A percentile compares a stretch with the other conserved stretches of the same genome.
Conservation (phyloP, 2,888 invertebrate species). For the Scaptomyza polygonia region DNA sequence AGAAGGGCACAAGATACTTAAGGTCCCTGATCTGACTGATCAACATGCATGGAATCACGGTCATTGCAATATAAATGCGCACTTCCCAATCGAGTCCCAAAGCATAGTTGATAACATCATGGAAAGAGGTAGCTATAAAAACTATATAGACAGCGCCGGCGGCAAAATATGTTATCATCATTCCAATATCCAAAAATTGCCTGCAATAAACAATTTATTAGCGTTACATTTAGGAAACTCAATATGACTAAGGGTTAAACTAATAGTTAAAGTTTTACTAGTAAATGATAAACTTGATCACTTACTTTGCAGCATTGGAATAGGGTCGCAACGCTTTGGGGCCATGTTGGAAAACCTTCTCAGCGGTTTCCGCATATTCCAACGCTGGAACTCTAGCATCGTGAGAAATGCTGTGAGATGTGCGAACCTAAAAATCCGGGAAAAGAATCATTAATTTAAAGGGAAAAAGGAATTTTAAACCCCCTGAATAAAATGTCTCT, state of each 20-base stretch:
- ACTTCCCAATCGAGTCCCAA: slow-evolving; percentile 84
- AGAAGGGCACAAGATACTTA: slow-evolving; percentile 94
- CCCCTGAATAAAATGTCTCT: background rate
- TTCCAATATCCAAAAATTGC: slow-evolving; percentile 88
- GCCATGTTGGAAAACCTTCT: slow-evolving; percentile 91
- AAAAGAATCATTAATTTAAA: background rate
- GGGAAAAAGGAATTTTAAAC: background rate
- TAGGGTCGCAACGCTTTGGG: slow-evolving; percentile 87
- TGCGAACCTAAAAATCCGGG: slow-evolving; percentile 87
- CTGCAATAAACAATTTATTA: slow-evolving; percentile 84
- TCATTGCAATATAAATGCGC: slow-evolving; percentile 88
- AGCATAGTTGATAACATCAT: slow-evolving; percentile 85
- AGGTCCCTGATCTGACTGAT: slow-evolving; percentile 89
- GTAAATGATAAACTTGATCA: slow-evolving; percentile 37
- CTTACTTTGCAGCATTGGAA: slow-evolving; percentile 89
- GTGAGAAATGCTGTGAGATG: slow-evolving; percentile 90
- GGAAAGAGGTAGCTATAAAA: slow-evolving; percentile 87
- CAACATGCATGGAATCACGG: slow-evolving; percentile 89
- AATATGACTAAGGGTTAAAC: background rate
- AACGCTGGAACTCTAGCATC: slow-evolving; percentile 89
- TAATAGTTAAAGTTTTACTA: background rate
- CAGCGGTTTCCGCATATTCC: slow-evolving; percentile 94
- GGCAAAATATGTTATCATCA: slow-evolving; percentile 89
- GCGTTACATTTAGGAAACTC: background rate
- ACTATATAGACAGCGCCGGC: slow-evolving; percentile 91